A percentile compares a stretch with the other conserved stretches of the same genome.
These are phyloP conservation scores for Lordiphosa collinella DNA, from an alignment of 1,140 invertebrate species.

Conservation along the genomic window DNA sequence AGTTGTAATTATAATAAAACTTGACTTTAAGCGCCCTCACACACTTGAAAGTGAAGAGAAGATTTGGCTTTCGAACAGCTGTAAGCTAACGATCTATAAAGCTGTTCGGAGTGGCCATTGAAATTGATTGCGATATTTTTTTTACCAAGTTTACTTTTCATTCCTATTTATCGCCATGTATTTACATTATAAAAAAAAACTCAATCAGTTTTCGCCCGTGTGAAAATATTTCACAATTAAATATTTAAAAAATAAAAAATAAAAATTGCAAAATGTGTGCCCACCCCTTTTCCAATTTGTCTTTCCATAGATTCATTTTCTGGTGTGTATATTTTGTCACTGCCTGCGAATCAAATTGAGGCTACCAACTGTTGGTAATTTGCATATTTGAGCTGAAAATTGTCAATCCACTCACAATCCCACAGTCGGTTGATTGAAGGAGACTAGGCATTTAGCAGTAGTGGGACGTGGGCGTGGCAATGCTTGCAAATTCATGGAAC, in stretches of 20 bases:
- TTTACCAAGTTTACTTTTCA: too few relatives aligned
- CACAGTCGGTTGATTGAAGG: too few relatives aligned
- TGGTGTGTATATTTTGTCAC: slow-evolving; percentile 7
- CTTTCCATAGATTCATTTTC: not conserved
- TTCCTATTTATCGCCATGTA: not conserved
- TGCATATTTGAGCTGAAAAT: slow-evolving; percentile 55
- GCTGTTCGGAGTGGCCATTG: slow-evolving; percentile 21
- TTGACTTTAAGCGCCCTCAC: slow-evolving; percentile 53
- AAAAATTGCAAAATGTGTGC: not conserved
- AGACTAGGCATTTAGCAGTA: too few relatives aligned
- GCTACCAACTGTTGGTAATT: slow-evolving; percentile 52
- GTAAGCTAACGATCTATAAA: slow-evolving; percentile 33
- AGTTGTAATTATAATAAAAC: slow-evolving; percentile 78
- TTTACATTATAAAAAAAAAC: too few relatives aligned
- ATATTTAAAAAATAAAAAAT: not conserved
- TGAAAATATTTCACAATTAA: slow-evolving; percentile 8
- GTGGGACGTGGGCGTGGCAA: too few relatives aligned
- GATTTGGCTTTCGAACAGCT: slow-evolving; percentile 23
- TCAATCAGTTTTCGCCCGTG: too few relatives aligned
- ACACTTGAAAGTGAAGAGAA: not conserved
- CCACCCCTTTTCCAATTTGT: slow-evolving; percentile 1
- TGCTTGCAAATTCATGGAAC: slow-evolving; percentile 42
- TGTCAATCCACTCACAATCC: slow-evolving; percentile 6
- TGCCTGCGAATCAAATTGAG: slow-evolving; percentile 49
- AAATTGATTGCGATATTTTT: too few relatives aligned